Base-by-base conservation (phyloP, 2,888 invertebrate species). In the Arge pagana region DNA sequence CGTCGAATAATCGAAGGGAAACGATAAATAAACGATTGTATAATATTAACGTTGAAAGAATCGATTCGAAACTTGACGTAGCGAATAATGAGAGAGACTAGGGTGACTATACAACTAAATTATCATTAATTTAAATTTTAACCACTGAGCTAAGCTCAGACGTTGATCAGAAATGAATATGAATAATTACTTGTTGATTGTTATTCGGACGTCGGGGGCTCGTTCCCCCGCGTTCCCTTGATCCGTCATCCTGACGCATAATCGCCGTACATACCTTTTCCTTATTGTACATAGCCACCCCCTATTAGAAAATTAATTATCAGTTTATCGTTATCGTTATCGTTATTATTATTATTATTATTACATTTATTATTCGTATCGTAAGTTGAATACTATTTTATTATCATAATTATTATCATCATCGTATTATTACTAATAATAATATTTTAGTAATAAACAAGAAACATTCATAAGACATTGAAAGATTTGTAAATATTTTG, bases 391-490 rank as follows among this genome's bases (percentile, higher is more conserved):
- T 51, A 50, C 40, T 51, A 55, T 53, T 41, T 37, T 33, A 33
- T 33, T 31, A 31, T 31, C 11, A 35, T 52, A 50, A 53, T 52
- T 53, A 53, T 43, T 53, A 50, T 40, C 52, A 55, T 55, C 43
- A 57, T 51, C 39, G 31, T 31, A 30, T 35, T 40, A 42, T 41
- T 54, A 48, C 30, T 43, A 49, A 53, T 26, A 26, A 53, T 54
- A 49, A 55, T 58, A 57, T 57, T 56, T 55, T 58, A 50, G 49
- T 55, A 57, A 57, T 58, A 57, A 58, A 58, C 26, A 26, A n/a
- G n/a, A n/a, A 48, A 56, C 50, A 43, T 52, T 50, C 50, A 48
- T 43, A 48, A 52, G 23, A 48, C 40, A 41, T 10, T 7, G 18
- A 18, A 26, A 24, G 31, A 23, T n/a, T 33, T 13, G 31, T 11